Conservation (phyloP, 2,888 invertebrate species). For the Auanema freiburgensis region DNA sequence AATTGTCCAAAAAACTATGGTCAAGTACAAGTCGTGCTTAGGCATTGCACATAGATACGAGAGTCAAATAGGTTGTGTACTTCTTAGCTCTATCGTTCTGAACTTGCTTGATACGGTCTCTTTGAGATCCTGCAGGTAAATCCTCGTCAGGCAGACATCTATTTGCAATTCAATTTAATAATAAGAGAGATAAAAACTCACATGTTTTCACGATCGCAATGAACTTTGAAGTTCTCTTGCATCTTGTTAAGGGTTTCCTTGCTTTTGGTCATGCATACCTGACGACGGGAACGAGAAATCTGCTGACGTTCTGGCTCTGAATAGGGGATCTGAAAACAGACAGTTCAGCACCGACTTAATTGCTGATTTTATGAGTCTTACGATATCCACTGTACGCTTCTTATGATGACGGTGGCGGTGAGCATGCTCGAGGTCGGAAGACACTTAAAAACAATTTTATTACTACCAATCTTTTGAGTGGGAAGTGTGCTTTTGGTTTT, state of each 20-base stretch:
- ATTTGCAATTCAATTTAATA: not conserved
- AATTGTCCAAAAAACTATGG: too few relatives aligned
- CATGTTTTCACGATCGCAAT: slow-evolving; percentile 46
- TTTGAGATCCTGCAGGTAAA: slow-evolving; percentile 34
- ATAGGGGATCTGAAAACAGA: not conserved
- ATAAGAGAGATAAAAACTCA: slow-evolving; percentile 12
- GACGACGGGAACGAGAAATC: slow-evolving; percentile 20
- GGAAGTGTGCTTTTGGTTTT: too few relatives aligned
- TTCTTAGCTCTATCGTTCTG: slow-evolving; percentile 38
- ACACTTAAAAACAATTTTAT: not conserved
- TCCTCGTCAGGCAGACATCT: slow-evolving; percentile 51
- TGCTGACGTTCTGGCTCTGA: slow-evolving; percentile 15
- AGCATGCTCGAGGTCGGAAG: not conserved
- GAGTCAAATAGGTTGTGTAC: slow-evolving; percentile 31
- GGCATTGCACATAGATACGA: slow-evolving; percentile 30
- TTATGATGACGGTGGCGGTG: not conserved
- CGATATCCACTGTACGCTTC: not conserved
- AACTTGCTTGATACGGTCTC: slow-evolving; percentile 35
- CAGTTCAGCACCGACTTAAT: not conserved
- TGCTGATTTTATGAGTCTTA: not conserved
- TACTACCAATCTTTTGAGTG: too few relatives aligned
- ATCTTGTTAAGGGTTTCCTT: slow-evolving; percentile 29
- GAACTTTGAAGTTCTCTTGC: slow-evolving; percentile 29
- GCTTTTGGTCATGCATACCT: slow-evolving; percentile 28
- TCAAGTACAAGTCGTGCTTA: not conserved